Evolutionary conservation across 2,113 vertebrate species (phyloP).

Genomic region (Mellivora capensis): DNA sequence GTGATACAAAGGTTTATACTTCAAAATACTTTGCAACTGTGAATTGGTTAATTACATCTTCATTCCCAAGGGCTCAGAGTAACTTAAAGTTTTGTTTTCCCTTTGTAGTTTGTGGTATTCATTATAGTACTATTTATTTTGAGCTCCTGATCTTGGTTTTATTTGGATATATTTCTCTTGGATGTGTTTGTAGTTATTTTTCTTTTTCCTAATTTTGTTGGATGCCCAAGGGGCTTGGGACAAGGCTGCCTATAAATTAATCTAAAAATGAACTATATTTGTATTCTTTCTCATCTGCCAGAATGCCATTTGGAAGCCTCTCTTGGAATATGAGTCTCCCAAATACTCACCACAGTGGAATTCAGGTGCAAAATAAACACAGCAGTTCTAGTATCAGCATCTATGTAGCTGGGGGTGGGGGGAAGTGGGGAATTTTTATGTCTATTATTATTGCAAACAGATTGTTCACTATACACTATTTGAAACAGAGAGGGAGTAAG

Average conservation of each 20-base stretch:
- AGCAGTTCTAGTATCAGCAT: constrained; percentile 28
- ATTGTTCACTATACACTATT: constrained; percentile 19
- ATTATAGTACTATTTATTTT: constrained; percentile 46
- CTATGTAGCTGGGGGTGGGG: background rate
- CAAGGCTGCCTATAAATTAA: constrained; percentile 64
- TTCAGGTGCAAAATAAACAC: constrained; percentile 71
- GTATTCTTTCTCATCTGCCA: constrained; percentile 53
- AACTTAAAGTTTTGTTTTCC: constrained; percentile 34
- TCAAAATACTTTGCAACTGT: constrained; percentile 10
- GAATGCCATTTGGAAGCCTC: constrained; percentile 59
- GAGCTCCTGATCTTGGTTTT: constrained; percentile 59
- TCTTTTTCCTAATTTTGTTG: constrained; percentile 50
- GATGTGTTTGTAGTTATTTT: constrained; percentile 61
- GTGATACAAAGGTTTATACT: background rate
- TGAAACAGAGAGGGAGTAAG: background rate
- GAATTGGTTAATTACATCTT: constrained; percentile 57
- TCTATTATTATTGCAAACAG: constrained; percentile 61
- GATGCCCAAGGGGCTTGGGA: constrained; percentile 52
- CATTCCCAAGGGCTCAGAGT: background rate
- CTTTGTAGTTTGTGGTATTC: constrained; percentile 31
- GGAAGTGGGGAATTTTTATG: background rate
- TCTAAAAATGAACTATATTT: constrained; percentile 60
- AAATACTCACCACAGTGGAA: constrained; percentile 64
- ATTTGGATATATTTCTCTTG: constrained; percentile 54
- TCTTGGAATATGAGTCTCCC: constrained; percentile 54